Percentiles rank a stretch among this genome's conserved stretches.
Conservation (phyloP, 2,888 invertebrate genomes). For the Sarcophaga carnaria region DNA sequence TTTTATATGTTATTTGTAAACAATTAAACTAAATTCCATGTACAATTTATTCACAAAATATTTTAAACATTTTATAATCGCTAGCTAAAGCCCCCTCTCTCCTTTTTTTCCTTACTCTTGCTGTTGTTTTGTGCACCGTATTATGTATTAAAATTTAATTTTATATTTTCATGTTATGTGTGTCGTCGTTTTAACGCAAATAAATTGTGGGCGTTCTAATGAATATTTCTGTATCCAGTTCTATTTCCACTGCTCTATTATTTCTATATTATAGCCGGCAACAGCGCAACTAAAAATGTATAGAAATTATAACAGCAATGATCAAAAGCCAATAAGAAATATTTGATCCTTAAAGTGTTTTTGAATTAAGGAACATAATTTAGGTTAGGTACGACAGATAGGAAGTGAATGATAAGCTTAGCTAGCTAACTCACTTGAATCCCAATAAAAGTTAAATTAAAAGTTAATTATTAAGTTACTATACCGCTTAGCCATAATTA, state of each 20-base stretch:
- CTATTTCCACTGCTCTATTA: slow-evolving; percentile 47
- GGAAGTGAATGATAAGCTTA: no score
- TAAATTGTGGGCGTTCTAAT: slow-evolving; percentile 48
- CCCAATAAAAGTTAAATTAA: no score
- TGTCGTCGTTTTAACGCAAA: slow-evolving; percentile 10
- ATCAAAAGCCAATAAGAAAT: background rate
- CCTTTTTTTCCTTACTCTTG: background rate
- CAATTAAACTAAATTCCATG: background rate
- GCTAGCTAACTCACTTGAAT: no score
- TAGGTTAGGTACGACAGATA: no score
- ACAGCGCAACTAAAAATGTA: background rate
- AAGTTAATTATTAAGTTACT: no score
- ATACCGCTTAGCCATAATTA: no score
- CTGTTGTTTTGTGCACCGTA: background rate
- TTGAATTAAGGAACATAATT: no score
- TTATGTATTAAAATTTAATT: slow-evolving; percentile 31
- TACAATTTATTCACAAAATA: no score
- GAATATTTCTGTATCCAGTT: slow-evolving; percentile 42
- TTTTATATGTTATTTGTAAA: slow-evolving; percentile 25
- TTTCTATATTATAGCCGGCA: slow-evolving; percentile 16
- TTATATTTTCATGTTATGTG: slow-evolving; percentile 8
- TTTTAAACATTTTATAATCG: no score
- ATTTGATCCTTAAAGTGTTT: no score
- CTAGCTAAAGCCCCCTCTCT: no score
- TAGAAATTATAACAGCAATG: slow-evolving; percentile 21